Evolutionary conservation across 2,113 vertebrate genomes (phyloP).

Genomic region (Butastur rufipennis): DNA sequence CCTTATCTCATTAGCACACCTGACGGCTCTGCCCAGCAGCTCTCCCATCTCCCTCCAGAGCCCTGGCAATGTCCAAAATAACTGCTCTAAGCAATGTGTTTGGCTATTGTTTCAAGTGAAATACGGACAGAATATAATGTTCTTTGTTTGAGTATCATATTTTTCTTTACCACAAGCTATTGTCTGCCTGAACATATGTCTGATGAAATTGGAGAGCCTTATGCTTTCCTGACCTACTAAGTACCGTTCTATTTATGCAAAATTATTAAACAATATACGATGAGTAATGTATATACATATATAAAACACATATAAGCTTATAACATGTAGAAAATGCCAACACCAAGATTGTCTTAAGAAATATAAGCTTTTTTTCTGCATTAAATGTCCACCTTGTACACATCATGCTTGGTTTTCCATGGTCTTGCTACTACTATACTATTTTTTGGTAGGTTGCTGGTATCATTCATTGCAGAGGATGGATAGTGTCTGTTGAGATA

Average conservation of each 20-base stretch:
- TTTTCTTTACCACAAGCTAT: background rate
- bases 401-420: background rate
- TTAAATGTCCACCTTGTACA: background rate
- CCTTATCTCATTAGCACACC: constrained; percentile 59
- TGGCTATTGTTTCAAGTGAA: constrained; percentile 17
- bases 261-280: background rate
- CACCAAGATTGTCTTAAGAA: background rate
- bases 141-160: background rate
- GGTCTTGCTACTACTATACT: background rate
- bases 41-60: constrained; percentile 20
- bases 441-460: background rate
- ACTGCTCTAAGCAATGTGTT: background rate
- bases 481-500: background rate
- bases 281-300: background rate
- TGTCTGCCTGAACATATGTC: background rate
- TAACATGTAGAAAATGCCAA: background rate
- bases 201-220: background rate
- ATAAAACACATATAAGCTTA: background rate
- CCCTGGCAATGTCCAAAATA: constrained; percentile 18
- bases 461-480: background rate
- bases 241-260: accelerated
- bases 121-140: constrained; percentile 16
- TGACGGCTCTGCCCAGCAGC: constrained; percentile 16
- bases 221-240: background rate
- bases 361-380: background rate